These are phyloP conservation scores for Neoniphon sammara DNA, from an alignment of 2,797 vertebrate species.

Conservation along the genomic window DNA sequence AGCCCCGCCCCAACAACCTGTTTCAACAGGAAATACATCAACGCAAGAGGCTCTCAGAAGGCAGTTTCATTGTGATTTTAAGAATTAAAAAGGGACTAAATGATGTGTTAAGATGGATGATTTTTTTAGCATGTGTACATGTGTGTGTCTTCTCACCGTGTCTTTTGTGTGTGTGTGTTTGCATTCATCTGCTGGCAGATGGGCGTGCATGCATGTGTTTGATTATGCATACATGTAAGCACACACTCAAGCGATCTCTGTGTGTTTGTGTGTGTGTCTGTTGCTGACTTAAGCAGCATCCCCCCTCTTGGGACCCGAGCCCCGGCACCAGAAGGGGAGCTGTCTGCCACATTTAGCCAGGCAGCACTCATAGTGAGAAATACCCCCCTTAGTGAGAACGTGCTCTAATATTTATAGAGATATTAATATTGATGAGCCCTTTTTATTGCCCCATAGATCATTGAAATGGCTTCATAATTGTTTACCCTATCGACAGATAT, in stretches of 20 bases:
- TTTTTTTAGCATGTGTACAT: too few species aligned
- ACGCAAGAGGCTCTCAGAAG: too few species aligned
- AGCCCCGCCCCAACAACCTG: too few species aligned
- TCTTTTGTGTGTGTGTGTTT: background rate
- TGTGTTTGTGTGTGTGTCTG: background rate
- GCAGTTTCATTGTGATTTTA: too few species aligned
- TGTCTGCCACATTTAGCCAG: slow-evolving; percentile 45
- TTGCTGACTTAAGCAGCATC: slow-evolving; percentile 31
- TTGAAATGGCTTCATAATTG: slow-evolving; percentile 50
- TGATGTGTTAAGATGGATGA: too few species aligned
- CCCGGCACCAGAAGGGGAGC: slow-evolving; percentile 28
- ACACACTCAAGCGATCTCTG: background rate
- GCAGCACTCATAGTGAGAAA: slow-evolving; percentile 44
- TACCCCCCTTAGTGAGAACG: slow-evolving; percentile 41
- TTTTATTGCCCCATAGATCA: slow-evolving; percentile 63
- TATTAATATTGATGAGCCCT: slow-evolving; percentile 73
- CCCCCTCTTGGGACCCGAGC: slow-evolving; percentile 32
- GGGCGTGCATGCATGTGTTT: slow-evolving; percentile 16
- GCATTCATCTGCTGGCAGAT: slow-evolving; percentile 33
- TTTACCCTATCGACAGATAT: slow-evolving; percentile 53
- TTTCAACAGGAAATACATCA: too few species aligned
- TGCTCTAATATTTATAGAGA: slow-evolving; percentile 66
- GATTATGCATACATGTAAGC: slow-evolving; percentile 27
- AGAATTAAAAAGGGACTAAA: too few species aligned
- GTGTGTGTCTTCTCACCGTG: too few species aligned